phyloP scores from a whole-genome alignment of 2,888 invertebrate species.

The Clusia tigrina region DNA sequence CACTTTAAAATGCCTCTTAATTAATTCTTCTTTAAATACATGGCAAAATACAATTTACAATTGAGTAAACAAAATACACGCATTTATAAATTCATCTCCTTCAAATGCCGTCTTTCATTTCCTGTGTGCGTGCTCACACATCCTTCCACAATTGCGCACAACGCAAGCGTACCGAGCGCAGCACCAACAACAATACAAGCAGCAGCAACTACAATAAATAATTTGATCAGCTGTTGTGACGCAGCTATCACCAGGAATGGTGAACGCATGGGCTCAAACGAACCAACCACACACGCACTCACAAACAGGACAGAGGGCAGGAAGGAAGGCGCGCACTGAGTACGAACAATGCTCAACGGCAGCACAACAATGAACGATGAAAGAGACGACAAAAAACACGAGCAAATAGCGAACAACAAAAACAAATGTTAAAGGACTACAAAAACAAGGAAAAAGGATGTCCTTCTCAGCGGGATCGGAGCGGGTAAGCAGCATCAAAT shows the following conservation, averaged over 20 bases:
- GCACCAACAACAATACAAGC: background rate
- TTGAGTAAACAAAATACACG: too few relatives aligned
- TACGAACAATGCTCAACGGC: conserved; percentile 15
- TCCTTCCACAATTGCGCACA: conserved; percentile 29
- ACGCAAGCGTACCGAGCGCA: background rate
- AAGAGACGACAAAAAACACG: too few relatives aligned
- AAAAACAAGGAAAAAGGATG: conserved; percentile 45
- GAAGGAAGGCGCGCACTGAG: conserved; percentile 23
- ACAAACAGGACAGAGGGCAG: too few relatives aligned
- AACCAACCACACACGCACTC: background rate
- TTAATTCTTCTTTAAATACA: too few relatives aligned
- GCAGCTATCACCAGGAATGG: background rate
- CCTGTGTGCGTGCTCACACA: conserved; percentile 41
- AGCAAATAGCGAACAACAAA: conserved; percentile 12
- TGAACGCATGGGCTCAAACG: background rate
- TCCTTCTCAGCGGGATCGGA: conserved; percentile 37
- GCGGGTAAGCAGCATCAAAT: background rate
- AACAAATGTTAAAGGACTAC: conserved; percentile 16
- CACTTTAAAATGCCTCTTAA: too few relatives aligned
- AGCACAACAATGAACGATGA: conserved; percentile 3
- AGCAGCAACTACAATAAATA: conserved; percentile 16
- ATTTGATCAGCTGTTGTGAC: conserved; percentile 23
- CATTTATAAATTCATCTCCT: background rate
- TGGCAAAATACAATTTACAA: too few relatives aligned
- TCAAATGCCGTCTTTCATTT: conserved; percentile 50